phyloP scores from a whole-genome alignment of 2,113 vertebrate genomes.

The Paradoxurus hermaphroditus region DNA sequence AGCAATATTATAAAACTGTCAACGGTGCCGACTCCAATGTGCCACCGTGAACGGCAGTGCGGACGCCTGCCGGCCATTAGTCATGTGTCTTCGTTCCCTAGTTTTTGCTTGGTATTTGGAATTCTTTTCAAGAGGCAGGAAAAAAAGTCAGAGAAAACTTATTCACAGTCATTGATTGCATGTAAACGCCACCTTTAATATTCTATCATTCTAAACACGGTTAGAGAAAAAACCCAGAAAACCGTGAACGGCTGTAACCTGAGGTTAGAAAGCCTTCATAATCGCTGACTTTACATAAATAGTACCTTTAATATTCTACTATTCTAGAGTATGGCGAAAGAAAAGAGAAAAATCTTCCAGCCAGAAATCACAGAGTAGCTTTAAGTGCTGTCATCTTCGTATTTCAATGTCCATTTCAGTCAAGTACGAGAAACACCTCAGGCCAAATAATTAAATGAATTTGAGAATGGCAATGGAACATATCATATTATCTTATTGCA shows the following conservation, averaged over 20 bases:
- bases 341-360: not conserved
- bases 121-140: not conserved
- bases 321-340: not conserved
- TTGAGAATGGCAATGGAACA: constrained; percentile 6
- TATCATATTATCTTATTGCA: not conserved
- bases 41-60: not conserved
- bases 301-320: constrained; percentile 1
- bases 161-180: not conserved
- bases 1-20: constrained; percentile 3
- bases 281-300: not conserved
- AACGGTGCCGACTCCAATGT: constrained; percentile 29
- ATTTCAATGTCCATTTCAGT: not conserved
- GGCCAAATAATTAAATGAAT: not conserved
- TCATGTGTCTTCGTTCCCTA: constrained; percentile 1
- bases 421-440: not conserved
- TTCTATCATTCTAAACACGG: not conserved
- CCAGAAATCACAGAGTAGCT: not conserved
- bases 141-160: constrained; percentile 7
- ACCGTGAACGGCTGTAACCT: not conserved
- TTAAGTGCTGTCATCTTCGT: not conserved
- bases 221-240: not conserved
- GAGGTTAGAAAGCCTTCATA: constrained; percentile 24
- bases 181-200: not conserved
- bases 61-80: not conserved
- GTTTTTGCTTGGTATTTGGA: constrained; percentile 11